phyloP scores from a whole-genome alignment of 1,140 invertebrate species.

The Phenacoccus solenopsis region DNA sequence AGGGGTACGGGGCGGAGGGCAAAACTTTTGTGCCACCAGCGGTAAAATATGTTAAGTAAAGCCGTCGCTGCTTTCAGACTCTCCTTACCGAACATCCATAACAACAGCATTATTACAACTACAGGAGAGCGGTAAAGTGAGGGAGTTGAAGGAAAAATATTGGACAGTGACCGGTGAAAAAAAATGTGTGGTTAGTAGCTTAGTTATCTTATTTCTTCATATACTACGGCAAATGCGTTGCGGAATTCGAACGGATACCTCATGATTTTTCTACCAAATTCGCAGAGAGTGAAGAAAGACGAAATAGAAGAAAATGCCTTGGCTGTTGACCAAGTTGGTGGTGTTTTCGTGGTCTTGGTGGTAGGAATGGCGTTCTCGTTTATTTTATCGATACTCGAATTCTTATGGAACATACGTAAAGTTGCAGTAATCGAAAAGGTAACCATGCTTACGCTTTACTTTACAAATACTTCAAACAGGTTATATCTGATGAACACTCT shows the following conservation, averaged over 20 bases:
- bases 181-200: slow-evolving; percentile 18
- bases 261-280: slow-evolving; percentile 29
- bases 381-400: slow-evolving; percentile 79
- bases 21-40: no score
- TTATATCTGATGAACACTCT: no score
- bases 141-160: slow-evolving; percentile 72
- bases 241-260: no score
- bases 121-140: slow-evolving; percentile 64
- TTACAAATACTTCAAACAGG: no score
- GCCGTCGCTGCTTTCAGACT: slow-evolving; percentile 48
- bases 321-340: slow-evolving; percentile 82
- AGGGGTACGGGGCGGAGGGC: no score
- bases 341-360: slow-evolving; percentile 89
- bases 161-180: slow-evolving; percentile 49
- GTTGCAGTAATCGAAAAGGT: slow-evolving; percentile 79
- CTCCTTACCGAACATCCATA: slow-evolving; percentile 54
- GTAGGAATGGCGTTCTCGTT: slow-evolving; percentile 78
- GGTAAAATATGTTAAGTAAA: no score
- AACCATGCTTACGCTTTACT: not conserved
- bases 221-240: no score
- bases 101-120: slow-evolving; percentile 62
- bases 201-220: no score
- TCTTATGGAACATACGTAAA: slow-evolving; percentile 84
- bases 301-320: slow-evolving; percentile 64
- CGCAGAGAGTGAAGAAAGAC: slow-evolving; percentile 60